A percentile compares a stretch with the other conserved stretches of the same genome.
Conservation (phyloP, 2,113 vertebrate genomes). For the Bucco capensis region DNA sequence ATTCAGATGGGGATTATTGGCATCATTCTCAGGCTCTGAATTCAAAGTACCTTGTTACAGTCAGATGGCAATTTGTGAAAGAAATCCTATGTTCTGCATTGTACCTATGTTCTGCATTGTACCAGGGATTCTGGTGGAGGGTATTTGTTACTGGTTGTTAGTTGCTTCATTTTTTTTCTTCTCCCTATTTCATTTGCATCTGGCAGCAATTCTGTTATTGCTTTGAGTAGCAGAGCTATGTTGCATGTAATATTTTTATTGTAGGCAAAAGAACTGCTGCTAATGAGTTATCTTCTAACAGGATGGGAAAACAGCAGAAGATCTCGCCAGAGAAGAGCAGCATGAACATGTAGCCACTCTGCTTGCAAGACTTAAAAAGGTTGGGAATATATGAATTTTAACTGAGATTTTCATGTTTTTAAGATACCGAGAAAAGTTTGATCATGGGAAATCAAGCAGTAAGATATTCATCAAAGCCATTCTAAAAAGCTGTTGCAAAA, state of each 20-base stretch:
- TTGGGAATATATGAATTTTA: slow-evolving; percentile 47
- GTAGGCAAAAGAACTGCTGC: background rate
- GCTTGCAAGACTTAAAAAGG: slow-evolving; percentile 91
- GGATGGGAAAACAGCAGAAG: slow-evolving; percentile 95
- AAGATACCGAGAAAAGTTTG: background rate
- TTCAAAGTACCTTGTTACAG: background rate
- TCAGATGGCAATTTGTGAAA: background rate
- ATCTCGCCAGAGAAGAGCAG: slow-evolving; percentile 84
- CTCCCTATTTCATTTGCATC: background rate
- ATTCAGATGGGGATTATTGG: too few species aligned
- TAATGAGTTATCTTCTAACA: slow-evolving; percentile 64
- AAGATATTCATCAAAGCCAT: background rate
- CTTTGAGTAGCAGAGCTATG: background rate
- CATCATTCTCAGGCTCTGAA: background rate
- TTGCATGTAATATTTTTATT: background rate
- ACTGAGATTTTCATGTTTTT: background rate
- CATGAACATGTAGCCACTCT: slow-evolving; percentile 84
- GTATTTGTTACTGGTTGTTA: background rate
- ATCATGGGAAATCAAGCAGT: rapidly evolving
- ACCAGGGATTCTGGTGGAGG: background rate
- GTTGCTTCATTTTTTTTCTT: background rate
- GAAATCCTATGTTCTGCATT: background rate
- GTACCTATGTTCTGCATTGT: background rate
- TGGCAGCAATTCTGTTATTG: background rate
- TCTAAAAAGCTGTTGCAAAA: background rate